These are phyloP conservation scores for Hipposideros larvatus DNA, from an alignment of 2,797 vertebrate genomes.

Conservation along the genomic window DNA sequence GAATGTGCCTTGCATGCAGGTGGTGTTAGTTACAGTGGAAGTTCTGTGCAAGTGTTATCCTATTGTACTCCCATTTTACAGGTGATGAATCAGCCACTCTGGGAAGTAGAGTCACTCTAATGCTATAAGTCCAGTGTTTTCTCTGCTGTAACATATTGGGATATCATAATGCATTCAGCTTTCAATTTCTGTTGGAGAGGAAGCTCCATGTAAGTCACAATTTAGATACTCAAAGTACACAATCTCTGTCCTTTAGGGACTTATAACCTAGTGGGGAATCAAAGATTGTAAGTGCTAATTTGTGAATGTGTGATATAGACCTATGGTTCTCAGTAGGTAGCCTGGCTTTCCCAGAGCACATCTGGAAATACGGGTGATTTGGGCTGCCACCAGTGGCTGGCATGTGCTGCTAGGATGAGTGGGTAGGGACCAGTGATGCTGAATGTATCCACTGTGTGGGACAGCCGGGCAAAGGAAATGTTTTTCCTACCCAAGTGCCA, in stretches of 20 bases:
- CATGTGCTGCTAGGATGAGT: too few relatives aligned
- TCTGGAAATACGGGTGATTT: neutral
- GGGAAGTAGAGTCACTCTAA: neutral
- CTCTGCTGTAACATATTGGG: neutral
- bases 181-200: neutral
- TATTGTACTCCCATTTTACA: neutral
- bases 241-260: neutral
- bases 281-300: neutral
- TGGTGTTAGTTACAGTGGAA: neutral
- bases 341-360: neutral
- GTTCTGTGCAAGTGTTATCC: neutral
- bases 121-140: neutral
- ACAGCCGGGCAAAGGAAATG: neutral
- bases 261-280: neutral
- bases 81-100: neutral
- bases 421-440: neutral
- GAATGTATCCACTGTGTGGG: neutral
- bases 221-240: neutral
- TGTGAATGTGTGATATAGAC: neutral
- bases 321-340: neutral
- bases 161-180: neutral
- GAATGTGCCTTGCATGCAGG: neutral
- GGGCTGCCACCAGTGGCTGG: neutral
- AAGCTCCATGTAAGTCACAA: neutral
- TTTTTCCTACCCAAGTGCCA: neutral